Evolutionary conservation across 1,140 invertebrate genomes (phyloP).

Genomic region (Drosophila quadrilineata): DNA sequence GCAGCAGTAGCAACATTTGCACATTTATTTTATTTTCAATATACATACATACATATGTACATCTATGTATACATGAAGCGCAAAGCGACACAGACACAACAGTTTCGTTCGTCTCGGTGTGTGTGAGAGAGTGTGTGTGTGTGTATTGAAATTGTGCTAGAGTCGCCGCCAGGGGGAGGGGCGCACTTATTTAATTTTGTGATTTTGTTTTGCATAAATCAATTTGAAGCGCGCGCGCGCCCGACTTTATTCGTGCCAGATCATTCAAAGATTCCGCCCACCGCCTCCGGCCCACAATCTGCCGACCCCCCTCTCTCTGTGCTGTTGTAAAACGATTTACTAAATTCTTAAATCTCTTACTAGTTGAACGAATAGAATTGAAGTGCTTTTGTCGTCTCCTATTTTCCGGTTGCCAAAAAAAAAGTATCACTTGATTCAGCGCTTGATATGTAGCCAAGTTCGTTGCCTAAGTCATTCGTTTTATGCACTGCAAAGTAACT

Average conservation of each 20-base stretch:
- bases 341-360: too few relatives aligned
- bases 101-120: conserved; percentile 20
- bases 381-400: too few relatives aligned
- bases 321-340: too few relatives aligned
- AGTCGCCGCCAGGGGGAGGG: conserved; percentile 28
- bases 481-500: conserved; percentile 23
- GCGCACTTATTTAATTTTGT: conserved; percentile 43
- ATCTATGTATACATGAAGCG: conserved; percentile 54
- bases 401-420: not conserved
- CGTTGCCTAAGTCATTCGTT: conserved; percentile 68
- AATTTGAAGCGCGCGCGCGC: conserved; percentile 56
- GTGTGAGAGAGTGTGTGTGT: conserved; percentile 24
- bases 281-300: not conserved
- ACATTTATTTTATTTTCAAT: too few relatives aligned
- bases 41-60: too few relatives aligned
- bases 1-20: conserved; percentile 51
- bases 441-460: conserved; percentile 47
- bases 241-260: too few relatives aligned
- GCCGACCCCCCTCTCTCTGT: too few relatives aligned
- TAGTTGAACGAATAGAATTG: too few relatives aligned
- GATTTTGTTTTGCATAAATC: conserved; percentile 65
- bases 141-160: conserved; percentile 15
- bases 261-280: too few relatives aligned
- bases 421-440: too few relatives aligned
- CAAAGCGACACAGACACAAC: conserved; percentile 34